phyloP scores from a whole-genome alignment of 2,797 vertebrate species.

The Scomberomorus guttatus region DNA sequence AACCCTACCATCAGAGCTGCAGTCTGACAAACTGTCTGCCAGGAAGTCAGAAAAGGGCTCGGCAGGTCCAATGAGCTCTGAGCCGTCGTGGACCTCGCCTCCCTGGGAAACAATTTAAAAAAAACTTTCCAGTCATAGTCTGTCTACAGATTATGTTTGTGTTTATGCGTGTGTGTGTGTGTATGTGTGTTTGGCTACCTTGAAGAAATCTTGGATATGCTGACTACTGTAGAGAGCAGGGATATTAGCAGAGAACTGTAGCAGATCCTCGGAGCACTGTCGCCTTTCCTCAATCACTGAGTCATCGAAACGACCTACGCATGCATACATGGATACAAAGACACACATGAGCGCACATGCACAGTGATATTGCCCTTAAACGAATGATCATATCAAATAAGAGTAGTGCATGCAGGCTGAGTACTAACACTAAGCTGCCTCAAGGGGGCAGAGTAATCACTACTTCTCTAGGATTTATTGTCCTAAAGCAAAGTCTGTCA shows the following conservation, averaged over 20 bases:
- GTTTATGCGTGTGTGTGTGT: not conserved
- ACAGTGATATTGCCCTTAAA: not conserved
- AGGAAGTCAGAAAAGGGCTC: constrained; percentile 90
- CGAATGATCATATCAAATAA: not conserved
- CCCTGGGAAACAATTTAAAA: constrained; percentile 84
- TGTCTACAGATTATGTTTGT: not conserved
- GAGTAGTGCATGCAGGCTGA: not conserved
- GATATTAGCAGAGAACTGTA: constrained; percentile 98
- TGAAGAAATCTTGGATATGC: constrained; percentile 96
- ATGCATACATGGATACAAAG: not conserved
- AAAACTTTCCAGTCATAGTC: not conserved
- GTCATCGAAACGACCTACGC: constrained; percentile 94
- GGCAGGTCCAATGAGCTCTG: constrained; percentile 95
- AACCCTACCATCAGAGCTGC: constrained; percentile 92
- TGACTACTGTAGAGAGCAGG: constrained; percentile 94
- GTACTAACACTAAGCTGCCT: constrained; percentile 8
- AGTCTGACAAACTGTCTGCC: constrained; percentile 91
- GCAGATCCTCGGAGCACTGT: constrained; percentile 97
- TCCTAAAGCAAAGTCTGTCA: not conserved
- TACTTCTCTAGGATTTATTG: not conserved
- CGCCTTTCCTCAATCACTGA: constrained; percentile 96
- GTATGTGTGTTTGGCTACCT: constrained; percentile 82
- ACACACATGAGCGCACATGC: not conserved
- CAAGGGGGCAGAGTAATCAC: constrained; percentile 18
- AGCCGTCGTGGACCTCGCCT: constrained; percentile 94